Percentiles rank a stretch among this genome's conserved stretches.
These are phyloP conservation scores for Mormyrus iriodes DNA, from an alignment of 2,113 vertebrate species.

Conservation along the genomic window DNA sequence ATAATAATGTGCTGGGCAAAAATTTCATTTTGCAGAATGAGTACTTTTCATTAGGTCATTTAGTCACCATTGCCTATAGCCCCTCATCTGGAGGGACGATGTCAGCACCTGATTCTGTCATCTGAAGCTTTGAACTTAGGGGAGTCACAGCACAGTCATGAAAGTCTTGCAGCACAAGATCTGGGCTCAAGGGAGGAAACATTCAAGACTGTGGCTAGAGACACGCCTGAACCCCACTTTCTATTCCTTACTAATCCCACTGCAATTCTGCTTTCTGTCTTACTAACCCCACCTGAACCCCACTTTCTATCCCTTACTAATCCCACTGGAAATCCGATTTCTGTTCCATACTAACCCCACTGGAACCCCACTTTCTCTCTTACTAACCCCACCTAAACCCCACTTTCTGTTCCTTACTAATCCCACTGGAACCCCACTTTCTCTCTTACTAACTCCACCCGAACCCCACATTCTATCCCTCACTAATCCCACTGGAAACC, in stretches of 20 bases:
- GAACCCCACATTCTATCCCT: background rate
- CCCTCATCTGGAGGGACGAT: background rate
- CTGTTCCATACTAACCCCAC: background rate
- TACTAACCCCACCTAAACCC: background rate
- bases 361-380: background rate
- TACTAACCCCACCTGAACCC: too few relatives aligned
- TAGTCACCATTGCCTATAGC: background rate
- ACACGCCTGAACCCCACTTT: background rate
- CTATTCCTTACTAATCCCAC: too few relatives aligned
- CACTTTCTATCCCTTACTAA: background rate
- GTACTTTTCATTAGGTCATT: background rate
- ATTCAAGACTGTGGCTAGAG: background rate
- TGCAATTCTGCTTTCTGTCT: too few relatives aligned
- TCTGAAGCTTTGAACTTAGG: background rate
- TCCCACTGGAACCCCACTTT: background rate
- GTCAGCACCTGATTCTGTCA: background rate
- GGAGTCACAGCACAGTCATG: background rate
- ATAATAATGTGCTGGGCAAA: background rate
- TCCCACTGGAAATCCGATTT: background rate
- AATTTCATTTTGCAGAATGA: background rate
- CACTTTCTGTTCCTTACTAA: background rate
- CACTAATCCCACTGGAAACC: background rate
- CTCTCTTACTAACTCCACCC: background rate
- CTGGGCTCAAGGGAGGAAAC: conserved; percentile 3
- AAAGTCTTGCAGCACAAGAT: background rate